These are phyloP conservation scores for Epinotia brunnichana DNA, from an alignment of 2,888 invertebrate species.

Conservation along the genomic window DNA sequence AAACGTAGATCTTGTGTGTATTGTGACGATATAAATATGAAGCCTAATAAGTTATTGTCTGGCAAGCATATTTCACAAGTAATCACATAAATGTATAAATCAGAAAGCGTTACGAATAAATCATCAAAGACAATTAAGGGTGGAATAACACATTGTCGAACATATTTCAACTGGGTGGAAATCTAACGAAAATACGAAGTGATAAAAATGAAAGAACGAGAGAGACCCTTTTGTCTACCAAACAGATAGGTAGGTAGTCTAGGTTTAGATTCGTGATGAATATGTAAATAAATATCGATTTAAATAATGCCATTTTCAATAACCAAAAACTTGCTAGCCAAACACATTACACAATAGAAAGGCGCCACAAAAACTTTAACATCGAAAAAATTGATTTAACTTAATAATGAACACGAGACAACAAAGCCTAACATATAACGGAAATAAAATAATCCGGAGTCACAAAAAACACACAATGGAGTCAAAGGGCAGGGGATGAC, in stretches of 20 bases:
- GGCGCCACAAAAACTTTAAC: constrained; percentile 29
- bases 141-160: neutral
- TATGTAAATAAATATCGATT: neutral
- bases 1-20: constrained; percentile 43
- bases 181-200: neutral
- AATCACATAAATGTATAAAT: constrained; percentile 6
- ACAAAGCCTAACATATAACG: constrained; percentile 75
- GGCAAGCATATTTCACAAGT: constrained; percentile 1
- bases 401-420: constrained; percentile 66
- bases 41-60: constrained; percentile 38
- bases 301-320: constrained; percentile 3
- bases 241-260: neutral
- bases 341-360: constrained; percentile 24
- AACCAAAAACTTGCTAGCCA: constrained; percentile 14
- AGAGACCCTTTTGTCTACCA: neutral
- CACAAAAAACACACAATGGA: constrained; percentile 82
- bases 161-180: neutral
- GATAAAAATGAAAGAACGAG: neutral
- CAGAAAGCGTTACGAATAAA: neutral
- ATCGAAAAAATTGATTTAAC: constrained; percentile 48
- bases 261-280: neutral
- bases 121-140: neutral
- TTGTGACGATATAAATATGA: constrained; percentile 43
- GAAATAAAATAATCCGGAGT: constrained; percentile 82
- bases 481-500: constrained; percentile 81